Evolutionary conservation across 2,113 vertebrate genomes (phyloP), one percentile per base, ranked within the genome.

Genomic region (Seriola quinqueradiata): DNA sequence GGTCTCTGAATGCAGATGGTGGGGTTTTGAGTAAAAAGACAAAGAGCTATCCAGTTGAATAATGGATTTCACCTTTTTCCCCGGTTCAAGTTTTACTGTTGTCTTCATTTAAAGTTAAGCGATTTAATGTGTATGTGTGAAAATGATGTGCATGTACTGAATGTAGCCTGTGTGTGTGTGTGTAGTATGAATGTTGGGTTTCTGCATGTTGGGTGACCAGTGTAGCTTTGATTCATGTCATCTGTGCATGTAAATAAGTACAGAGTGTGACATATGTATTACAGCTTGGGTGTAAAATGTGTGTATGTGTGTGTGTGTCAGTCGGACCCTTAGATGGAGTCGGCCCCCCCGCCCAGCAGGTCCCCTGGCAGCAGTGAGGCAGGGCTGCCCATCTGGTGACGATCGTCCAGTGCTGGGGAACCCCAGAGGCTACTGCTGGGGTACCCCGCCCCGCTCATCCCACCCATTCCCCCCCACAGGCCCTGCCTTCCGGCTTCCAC

Each of bases 351-450:
- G 88, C 98, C 98, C 86, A 99, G 96, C 95, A 99, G 97, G 97
- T 99, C 98, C 93, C 97, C 98, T 94, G 98, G 98, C 95, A 99
- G 96, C 96, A 99, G 96, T 59, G 98, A 97, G 94, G 98, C 97
- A 78, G 98, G 98, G 93, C 98, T 99, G 93, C 97, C 97, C 97
- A 99, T 99, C 94, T 98, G 96, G 93, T 99, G 98, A 85, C 97
- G 96, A 92, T 99, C 97, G 86, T 99, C 98, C 90, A 99, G 94
- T 0, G 96, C 94, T 0, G 97, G 96, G 86, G 99, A 97, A 57
- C 96, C 97, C 98, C 98, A 99, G 75, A 99, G 96, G 90, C 97
- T 99, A 93, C 93, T 94, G 86, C 93, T 87, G 92, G 97, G 96
- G 92, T 99, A 99, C 87, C 96, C 97, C 63, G 96, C 92, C 89